Percentiles rank a stretch among this genome's conserved stretches.
phyloP scores from a whole-genome alignment of 2,113 vertebrate genomes.

The Ameiurus melas region DNA sequence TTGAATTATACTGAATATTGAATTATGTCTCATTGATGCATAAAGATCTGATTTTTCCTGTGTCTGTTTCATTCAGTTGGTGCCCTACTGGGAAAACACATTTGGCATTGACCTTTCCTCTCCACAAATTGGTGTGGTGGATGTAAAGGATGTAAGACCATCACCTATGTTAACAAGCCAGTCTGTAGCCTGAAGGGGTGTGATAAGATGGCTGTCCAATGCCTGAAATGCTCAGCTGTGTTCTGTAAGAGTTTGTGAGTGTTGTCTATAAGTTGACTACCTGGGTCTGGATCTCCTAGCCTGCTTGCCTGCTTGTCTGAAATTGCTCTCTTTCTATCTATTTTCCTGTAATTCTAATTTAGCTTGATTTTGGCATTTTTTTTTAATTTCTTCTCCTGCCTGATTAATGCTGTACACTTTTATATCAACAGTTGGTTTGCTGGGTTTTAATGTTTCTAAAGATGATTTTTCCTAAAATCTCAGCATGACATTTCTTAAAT shows the following conservation, averaged over 20 bases:
- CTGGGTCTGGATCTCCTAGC: neutral
- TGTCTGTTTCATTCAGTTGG: slow-evolving; percentile 70
- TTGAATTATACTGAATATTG: neutral
- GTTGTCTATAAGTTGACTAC: neutral
- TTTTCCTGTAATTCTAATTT: neutral
- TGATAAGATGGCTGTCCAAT: slow-evolving; percentile 18
- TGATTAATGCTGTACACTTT: neutral
- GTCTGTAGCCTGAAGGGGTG: slow-evolving; percentile 28
- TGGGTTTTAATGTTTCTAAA: neutral
- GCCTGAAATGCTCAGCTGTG: slow-evolving; percentile 28
- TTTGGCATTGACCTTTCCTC: slow-evolving; percentile 84
- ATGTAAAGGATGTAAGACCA: slow-evolving; percentile 85
- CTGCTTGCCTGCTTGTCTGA: neutral
- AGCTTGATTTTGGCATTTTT: too few relatives aligned
- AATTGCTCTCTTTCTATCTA: neutral
- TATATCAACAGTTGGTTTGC: neutral
- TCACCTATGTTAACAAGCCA: slow-evolving; percentile 19
- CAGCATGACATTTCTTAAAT: neutral
- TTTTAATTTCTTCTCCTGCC: neutral
- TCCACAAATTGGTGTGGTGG: slow-evolving; percentile 88
- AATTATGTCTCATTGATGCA: neutral
- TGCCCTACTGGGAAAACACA: slow-evolving; percentile 92
- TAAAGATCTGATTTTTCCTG: neutral
- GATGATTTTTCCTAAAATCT: neutral
- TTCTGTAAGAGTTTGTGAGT: slow-evolving; percentile 28